Base-by-base conservation (phyloP, 2,888 invertebrate species). In the Ormyrus pomaceus region DNA sequence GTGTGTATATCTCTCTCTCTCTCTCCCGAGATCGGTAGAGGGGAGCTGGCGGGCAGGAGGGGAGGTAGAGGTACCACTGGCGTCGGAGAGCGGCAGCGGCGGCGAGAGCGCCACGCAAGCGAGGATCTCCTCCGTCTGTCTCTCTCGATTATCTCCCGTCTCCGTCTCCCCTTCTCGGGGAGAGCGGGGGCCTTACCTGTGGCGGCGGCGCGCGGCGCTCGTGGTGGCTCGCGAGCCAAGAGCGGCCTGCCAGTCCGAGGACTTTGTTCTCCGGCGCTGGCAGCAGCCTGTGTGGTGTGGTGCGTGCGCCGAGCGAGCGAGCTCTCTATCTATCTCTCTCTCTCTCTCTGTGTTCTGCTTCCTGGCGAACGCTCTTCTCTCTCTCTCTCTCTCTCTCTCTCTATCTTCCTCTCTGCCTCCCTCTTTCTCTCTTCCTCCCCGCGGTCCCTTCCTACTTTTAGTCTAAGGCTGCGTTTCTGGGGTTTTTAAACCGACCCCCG, bases 181-280 rank as follows among this genome's bases (percentile, higher is more conserved):
- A 46, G 34, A 46, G 34, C 45, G 61, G 64, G 64, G 55, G 64
- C 34, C 34, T 34, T 34, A 34, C 34, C 45, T 58, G 34, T 56
- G 77, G 70, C 45, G 77, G 70, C 45, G 48, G 51, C 58, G 6
- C 13, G 48, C 61, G 50, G n/a, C 66, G 34, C 72, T 45, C 56
- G 8, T 45, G 61, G 59, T 45, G 48, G 74, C 45, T 56, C 19
- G 71, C 56, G 19, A 48, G 80, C 11, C 53, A 45, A n/a, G 50
- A 73, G 68, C 64, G 58, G 62, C 45, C 45, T 34, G 66, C 61
- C 78, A 79, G 79, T 79, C 72, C 66, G 82, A 76, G 82, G 79
- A 82, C 82, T 82, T 82, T 82, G 82, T 82, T 82, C 82, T 82
- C 79, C 82, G 71, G 75, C 75, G 75, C 66, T 56, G 34, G 34